Evolutionary conservation across 2,113 vertebrate genomes (phyloP).

Genomic region (Lycaon pictus): DNA sequence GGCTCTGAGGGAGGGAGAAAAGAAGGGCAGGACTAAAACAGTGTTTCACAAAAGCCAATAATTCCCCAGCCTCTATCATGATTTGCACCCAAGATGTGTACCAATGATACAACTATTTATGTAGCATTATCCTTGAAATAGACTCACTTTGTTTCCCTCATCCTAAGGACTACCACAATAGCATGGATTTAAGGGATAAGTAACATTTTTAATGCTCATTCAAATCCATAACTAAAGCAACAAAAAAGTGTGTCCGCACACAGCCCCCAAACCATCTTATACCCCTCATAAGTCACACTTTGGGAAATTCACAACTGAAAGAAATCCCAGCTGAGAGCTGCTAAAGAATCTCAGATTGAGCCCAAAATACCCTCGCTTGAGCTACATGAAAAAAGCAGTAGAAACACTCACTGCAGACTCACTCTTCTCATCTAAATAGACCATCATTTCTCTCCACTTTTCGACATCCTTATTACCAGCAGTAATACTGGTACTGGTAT

Average conservation of each 20-base stretch:
- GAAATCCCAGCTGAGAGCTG: conserved; percentile 1
- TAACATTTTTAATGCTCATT: not conserved
- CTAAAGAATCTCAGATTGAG: conserved; percentile 16
- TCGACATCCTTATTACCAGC: not conserved
- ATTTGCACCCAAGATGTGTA: not conserved
- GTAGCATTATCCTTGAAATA: not conserved
- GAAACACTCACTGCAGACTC: not conserved
- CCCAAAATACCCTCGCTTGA: not conserved
- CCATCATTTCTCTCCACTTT: not conserved
- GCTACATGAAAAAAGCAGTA: not conserved
- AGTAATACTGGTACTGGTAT: not conserved
- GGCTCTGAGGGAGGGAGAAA: not conserved
- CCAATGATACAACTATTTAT: not conserved
- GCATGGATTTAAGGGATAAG: not conserved
- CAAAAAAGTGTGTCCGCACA: not conserved
- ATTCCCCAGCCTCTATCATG: not conserved
- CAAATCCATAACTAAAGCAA: conserved; percentile 21
- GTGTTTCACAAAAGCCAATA: not conserved
- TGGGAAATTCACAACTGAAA: not conserved
- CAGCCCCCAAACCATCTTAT: not conserved
- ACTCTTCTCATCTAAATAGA: not conserved
- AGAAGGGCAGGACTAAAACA: not conserved
- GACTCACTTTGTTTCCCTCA: conserved; percentile 9
- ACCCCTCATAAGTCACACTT: not conserved
- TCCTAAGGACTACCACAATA: not conserved